Evolutionary conservation across 1,140 invertebrate species (phyloP).

Genomic region (Acromyrmex charruanus): DNA sequence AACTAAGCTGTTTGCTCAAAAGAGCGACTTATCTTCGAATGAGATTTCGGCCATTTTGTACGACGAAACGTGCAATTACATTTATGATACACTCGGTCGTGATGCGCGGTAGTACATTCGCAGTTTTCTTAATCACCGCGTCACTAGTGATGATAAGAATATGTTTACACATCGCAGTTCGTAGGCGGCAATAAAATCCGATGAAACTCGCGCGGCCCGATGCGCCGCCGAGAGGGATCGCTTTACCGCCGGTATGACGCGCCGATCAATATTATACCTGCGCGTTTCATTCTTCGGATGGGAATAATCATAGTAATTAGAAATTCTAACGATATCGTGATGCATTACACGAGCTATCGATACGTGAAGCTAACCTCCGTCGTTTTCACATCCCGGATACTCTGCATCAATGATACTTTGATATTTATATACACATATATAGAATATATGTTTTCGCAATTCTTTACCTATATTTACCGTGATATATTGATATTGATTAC

Average conservation of each 20-base stretch:
- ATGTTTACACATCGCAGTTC: slow-evolving; percentile 48
- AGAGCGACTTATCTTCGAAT: slow-evolving; percentile 23
- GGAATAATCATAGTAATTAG: slow-evolving; percentile 52
- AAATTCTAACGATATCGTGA: slow-evolving; percentile 9
- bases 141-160: slow-evolving; percentile 41
- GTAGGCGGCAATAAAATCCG: slow-evolving; percentile 64
- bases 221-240: slow-evolving; percentile 11
- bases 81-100: not conserved
- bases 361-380: not conserved
- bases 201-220: slow-evolving; percentile 53
- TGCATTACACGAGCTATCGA: slow-evolving; percentile 20
- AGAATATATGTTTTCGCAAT: not conserved
- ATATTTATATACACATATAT: not conserved
- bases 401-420: not conserved
- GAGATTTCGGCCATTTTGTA: slow-evolving; percentile 26
- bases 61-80: slow-evolving; percentile 7
- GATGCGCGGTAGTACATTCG: slow-evolving; percentile 18
- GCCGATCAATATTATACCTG: slow-evolving; percentile 69
- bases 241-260: slow-evolving; percentile 42
- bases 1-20: slow-evolving; percentile 10
- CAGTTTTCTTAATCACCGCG: slow-evolving; percentile 44
- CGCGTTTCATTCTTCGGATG: slow-evolving; percentile 47
- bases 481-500: not conserved
- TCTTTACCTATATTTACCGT: not conserved
- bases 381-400: not conserved